Base-by-base conservation (phyloP, 2,888 invertebrate genomes). In the Lithophane socia region DNA sequence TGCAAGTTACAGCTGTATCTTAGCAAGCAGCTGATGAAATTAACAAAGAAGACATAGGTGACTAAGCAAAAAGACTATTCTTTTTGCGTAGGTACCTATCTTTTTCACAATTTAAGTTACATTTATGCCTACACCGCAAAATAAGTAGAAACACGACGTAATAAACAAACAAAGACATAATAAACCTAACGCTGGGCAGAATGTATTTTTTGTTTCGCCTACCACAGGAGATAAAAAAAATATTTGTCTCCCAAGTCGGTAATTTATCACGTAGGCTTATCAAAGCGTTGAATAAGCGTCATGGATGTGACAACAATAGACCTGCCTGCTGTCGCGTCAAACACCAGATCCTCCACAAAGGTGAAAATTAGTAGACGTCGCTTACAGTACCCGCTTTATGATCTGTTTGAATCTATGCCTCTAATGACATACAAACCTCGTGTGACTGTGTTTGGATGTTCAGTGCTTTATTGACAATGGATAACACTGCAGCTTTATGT, bases 221-320 rank as follows among this genome's bases (percentile, higher is more conserved):
- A 44, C 79, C 60, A 52, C 56, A 24, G 61, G 12, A 44, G 24
- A 69, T 68, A 86, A 80, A 72, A 77, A 74, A 84, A 83, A 82
- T 86, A 90, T 92, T 90, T 87, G 90, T 89, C 86, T 85, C 86
- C 80, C 83, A 85, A 88, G 86, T 84, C 73, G 84, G 87, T 90
- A 90, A 93, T 93, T 93, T 91, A 92, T 93, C 92, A 92, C 89
- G 82, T 87, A 79, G 88, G 87, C 88, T 89, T 91, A 91, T 91
- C 91, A 92, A 91, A 91, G 87, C 89, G 81, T 64, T 90, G 91
- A 91, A 91, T 90, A 88, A 91, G 88, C 87, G 75, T 84, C 88
- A 87, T 92, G 92, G 87, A 88, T 88, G 82, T 91, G 92, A 91
- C 93, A 92, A 93, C 93, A 93, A 93, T 92, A 78, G 82, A 82